phyloP scores from a whole-genome alignment of 2,888 invertebrate species.

The Imbricaverruca yamaguchii region DNA sequence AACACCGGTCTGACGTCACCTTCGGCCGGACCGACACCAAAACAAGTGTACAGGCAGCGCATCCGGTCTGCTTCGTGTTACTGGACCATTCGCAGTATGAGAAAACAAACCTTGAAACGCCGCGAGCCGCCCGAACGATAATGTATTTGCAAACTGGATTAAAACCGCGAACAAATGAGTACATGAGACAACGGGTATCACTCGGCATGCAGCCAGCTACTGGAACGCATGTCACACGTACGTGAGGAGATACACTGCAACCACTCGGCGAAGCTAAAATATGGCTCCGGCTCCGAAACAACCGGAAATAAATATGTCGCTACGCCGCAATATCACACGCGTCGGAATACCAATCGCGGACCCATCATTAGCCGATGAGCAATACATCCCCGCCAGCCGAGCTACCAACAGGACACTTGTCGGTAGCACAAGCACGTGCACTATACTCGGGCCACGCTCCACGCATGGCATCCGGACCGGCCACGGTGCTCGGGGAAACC shows the following conservation, averaged over 20 bases:
- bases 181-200: neutral
- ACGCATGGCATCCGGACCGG: too few relatives aligned
- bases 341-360: neutral
- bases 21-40: too few relatives aligned
- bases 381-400: too few relatives aligned
- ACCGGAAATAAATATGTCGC: neutral
- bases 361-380: neutral
- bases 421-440: too few relatives aligned
- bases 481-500: too few relatives aligned
- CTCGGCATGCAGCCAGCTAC: neutral
- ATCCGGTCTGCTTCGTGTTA: too few relatives aligned
- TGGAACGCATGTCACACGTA: neutral
- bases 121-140: neutral
- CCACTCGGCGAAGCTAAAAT: neutral
- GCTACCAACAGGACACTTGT: too few relatives aligned
- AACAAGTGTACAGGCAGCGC: too few relatives aligned
- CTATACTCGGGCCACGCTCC: too few relatives aligned
- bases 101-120: too few relatives aligned
- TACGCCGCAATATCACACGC: neutral
- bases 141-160: conserved; percentile 1
- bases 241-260: neutral
- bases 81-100: too few relatives aligned
- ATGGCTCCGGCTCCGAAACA: neutral
- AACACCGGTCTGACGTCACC: too few relatives aligned
- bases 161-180: conserved; percentile 7